Evolutionary conservation across 1,140 invertebrate genomes (phyloP).

Genomic region (Venturia canescens): DNA sequence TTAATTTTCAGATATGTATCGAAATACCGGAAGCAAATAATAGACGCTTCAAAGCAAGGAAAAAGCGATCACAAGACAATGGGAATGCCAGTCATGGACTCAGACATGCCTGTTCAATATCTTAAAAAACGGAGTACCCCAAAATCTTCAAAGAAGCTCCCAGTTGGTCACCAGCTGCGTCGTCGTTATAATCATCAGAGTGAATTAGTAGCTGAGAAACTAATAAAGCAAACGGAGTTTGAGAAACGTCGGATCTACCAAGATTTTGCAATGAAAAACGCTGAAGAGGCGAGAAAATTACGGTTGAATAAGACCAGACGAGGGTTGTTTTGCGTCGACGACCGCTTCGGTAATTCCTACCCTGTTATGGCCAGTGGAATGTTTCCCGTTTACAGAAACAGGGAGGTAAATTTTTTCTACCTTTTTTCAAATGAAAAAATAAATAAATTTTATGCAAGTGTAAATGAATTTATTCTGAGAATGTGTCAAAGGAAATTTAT

Average conservation of each 20-base stretch:
- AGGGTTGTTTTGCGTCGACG: slow-evolving; percentile 73
- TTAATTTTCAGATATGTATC: slow-evolving; percentile 45
- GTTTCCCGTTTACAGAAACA: slow-evolving; percentile 72
- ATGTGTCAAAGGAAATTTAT: no score
- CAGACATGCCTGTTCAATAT: slow-evolving; percentile 78
- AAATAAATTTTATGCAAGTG: no score
- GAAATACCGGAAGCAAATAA: slow-evolving; percentile 46
- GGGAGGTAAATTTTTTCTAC: slow-evolving; percentile 53
- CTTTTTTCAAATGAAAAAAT: no score
- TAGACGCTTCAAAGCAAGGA: slow-evolving; percentile 32
- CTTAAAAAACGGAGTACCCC: slow-evolving; percentile 76
- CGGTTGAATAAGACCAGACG: slow-evolving; percentile 75
- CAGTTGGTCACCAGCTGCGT: slow-evolving; percentile 55
- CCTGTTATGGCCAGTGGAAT: slow-evolving; percentile 74
- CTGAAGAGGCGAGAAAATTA: slow-evolving; percentile 76
- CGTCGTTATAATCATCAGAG: slow-evolving; percentile 53
- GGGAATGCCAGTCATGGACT: slow-evolving; percentile 78
- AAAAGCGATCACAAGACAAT: slow-evolving; percentile 76
- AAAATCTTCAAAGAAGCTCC: slow-evolving; percentile 19
- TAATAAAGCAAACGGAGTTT: no score
- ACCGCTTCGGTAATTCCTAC: slow-evolving; percentile 69
- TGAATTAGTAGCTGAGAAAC: slow-evolving; percentile 59
- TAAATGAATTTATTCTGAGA: no score
- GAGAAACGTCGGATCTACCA: no score
- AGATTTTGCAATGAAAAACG: slow-evolving; percentile 80